Evolutionary conservation across 2,797 vertebrate genomes (phyloP).

Genomic region (Microctenopoma steveboyesi): DNA sequence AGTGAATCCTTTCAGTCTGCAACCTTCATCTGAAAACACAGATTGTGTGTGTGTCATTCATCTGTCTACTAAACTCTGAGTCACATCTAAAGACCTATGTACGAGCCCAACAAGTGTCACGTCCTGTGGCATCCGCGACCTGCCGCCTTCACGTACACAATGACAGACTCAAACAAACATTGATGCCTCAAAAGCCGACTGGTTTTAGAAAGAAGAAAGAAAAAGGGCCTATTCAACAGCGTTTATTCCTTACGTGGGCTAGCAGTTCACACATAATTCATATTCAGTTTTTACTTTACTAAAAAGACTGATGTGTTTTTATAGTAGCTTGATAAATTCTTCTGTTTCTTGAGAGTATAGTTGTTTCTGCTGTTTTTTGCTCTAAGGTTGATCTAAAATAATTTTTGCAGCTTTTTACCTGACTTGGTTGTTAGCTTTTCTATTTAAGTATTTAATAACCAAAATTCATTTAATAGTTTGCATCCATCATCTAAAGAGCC

Average conservation of each 20-base stretch:
- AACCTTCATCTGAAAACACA: constrained; percentile 49
- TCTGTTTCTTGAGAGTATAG: no score
- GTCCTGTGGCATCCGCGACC: constrained; percentile 32
- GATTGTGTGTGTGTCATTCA: constrained; percentile 32
- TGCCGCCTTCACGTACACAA: constrained; percentile 1
- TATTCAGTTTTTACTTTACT: not conserved
- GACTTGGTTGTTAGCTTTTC: no score
- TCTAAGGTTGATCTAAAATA: no score
- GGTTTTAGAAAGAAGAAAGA: constrained; percentile 12
- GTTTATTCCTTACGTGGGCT: not conserved
- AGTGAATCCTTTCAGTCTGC: constrained; percentile 60
- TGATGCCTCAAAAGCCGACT: not conserved
- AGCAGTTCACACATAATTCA: not conserved
- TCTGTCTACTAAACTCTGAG: constrained; percentile 35
- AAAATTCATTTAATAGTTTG: not conserved
- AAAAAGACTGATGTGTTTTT: no score
- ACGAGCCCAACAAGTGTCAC: constrained; percentile 23
- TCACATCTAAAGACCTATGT: constrained; percentile 32
- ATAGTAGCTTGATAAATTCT: no score
- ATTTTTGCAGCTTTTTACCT: no score
- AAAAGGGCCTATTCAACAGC: not conserved
- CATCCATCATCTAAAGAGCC: not conserved
- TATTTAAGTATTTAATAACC: not conserved
- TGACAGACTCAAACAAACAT: constrained; percentile 21
- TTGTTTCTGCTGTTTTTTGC: no score